Percentiles rank a stretch among this genome's conserved stretches.
Conservation (phyloP, 1,140 invertebrate genomes). For the Neodiprion lecontei region DNA sequence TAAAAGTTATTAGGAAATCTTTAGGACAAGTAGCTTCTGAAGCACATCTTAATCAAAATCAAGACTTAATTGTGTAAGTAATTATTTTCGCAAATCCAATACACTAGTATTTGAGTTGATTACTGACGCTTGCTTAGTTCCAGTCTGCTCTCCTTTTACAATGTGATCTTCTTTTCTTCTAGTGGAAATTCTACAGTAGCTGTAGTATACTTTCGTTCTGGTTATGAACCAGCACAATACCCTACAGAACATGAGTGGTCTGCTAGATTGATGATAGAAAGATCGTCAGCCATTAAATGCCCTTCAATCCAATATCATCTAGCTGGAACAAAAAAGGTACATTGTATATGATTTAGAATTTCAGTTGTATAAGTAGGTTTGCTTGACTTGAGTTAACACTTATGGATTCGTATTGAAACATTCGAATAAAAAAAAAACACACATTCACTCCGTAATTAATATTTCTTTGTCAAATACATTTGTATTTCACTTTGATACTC, state of each 20-base stretch:
- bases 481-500: no score
- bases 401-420: no score
- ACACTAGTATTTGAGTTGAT: no score
- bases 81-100: background rate
- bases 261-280: slow-evolving; percentile 82
- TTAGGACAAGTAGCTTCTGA: slow-evolving; percentile 69
- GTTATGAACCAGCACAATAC: slow-evolving; percentile 88
- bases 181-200: slow-evolving; percentile 77
- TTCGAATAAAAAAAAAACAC: no score
- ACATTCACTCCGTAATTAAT: no score
- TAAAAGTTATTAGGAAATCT: slow-evolving; percentile 74
- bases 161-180: slow-evolving; percentile 36
- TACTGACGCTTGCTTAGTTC: no score
- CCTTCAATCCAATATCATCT: slow-evolving; percentile 89
- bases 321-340: slow-evolving; percentile 78
- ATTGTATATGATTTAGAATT: background rate
- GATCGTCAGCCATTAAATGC: slow-evolving; percentile 89
- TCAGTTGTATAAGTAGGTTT: no score
- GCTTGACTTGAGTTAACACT: no score
- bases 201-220: slow-evolving; percentile 90
- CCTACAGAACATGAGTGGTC: slow-evolving; percentile 83
- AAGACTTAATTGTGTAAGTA: slow-evolving; percentile 69
- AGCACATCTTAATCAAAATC: slow-evolving; percentile 63
- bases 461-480: no score
- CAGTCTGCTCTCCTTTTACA: no score